These are phyloP conservation scores for Theocolax elegans DNA, from an alignment of 1,140 invertebrate genomes.

Conservation along the genomic window DNA sequence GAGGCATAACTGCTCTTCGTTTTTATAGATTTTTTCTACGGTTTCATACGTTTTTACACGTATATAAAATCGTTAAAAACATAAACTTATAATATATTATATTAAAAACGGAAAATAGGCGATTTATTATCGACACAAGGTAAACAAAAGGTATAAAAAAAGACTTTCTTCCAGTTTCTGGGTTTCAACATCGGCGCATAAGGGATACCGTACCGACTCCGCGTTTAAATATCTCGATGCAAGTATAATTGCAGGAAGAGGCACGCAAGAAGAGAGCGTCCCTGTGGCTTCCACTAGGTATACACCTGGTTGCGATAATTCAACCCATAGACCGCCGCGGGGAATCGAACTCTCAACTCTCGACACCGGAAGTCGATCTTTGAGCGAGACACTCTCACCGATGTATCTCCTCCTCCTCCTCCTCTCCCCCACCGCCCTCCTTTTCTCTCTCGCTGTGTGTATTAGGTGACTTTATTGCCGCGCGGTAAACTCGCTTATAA, in stretches of 20 bases:
- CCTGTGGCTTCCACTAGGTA: background rate
- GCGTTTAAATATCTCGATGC: slow-evolving; percentile 53
- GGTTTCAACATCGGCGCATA: slow-evolving; percentile 17
- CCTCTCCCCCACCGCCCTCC: background rate
- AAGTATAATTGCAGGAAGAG: slow-evolving; percentile 50
- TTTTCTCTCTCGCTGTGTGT: background rate
- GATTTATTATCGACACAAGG: background rate
- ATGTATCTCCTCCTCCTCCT: background rate
- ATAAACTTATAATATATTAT: no score
- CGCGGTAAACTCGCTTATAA: no score
- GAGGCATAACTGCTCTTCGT: no score
- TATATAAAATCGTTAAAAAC: no score
- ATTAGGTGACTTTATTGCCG: no score
- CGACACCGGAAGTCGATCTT: slow-evolving; percentile 1
- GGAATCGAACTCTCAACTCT: slow-evolving; percentile 26
- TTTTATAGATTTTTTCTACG: no score
- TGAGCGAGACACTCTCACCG: background rate
- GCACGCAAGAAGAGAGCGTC: slow-evolving; percentile 57
- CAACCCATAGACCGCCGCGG: background rate
- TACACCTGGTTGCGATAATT: slow-evolving; percentile 16
- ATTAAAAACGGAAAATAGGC: background rate
- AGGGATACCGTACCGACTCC: no score
- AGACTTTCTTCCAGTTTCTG: background rate
- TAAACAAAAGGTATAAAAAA: no score
- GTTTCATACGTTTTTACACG: no score